phyloP scores from a whole-genome alignment of 2,888 invertebrate genomes.

The Mycalesis mineus region DNA sequence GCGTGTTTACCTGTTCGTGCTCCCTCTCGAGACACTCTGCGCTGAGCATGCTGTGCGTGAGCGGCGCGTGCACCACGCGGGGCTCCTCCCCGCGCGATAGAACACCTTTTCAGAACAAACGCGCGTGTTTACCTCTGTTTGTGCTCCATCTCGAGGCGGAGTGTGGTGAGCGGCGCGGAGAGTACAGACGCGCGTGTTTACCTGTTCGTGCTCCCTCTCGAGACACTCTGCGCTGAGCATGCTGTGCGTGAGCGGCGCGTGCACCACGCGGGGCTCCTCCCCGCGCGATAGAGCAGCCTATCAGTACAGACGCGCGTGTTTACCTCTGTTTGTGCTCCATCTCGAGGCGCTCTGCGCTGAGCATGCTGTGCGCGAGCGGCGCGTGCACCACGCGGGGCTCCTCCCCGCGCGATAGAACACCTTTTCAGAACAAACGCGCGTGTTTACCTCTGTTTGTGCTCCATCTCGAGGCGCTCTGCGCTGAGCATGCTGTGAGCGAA shows the following conservation, averaged over 20 bases:
- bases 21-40: slow-evolving; percentile 63
- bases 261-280: slow-evolving; percentile 17
- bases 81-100: slow-evolving; percentile 2
- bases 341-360: slow-evolving; percentile 60
- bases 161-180: slow-evolving; percentile 50
- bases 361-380: slow-evolving; percentile 54
- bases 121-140: slow-evolving; percentile 53
- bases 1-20: slow-evolving; percentile 58
- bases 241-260: slow-evolving; percentile 47
- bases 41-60: slow-evolving; percentile 58
- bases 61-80: slow-evolving; percentile 34
- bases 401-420: background rate
- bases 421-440: no score
- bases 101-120: no score
- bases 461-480: slow-evolving; percentile 60
- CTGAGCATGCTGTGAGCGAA: slow-evolving; percentile 59
- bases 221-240: slow-evolving; percentile 61
- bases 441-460: slow-evolving; percentile 64
- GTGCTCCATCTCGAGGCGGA: slow-evolving; percentile 64
- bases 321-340: slow-evolving; percentile 70
- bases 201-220: slow-evolving; percentile 70
- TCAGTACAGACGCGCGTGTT: background rate
- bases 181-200: slow-evolving; percentile 30
- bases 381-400: slow-evolving; percentile 25
- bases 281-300: background rate